Evolutionary conservation across 23 tunicate species (phyloP).

Genomic region (Styela plicata): DNA sequence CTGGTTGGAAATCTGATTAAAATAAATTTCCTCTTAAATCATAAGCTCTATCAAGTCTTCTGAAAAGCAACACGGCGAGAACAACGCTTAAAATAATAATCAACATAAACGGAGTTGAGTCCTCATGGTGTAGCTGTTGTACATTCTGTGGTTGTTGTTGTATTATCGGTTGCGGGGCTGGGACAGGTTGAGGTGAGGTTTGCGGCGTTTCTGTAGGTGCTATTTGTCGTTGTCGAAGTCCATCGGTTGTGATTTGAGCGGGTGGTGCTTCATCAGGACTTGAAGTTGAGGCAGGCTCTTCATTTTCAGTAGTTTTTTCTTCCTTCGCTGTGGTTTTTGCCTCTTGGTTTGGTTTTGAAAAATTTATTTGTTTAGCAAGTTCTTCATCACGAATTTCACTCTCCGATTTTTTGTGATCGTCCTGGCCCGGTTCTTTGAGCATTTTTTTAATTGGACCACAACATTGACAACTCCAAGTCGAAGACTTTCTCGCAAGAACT

Average conservation of each 20-base stretch:
- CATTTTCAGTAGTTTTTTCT: background rate
- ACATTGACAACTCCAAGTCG: slow-evolving; percentile 42
- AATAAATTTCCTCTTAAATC: slow-evolving; percentile 22
- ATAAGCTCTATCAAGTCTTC: slow-evolving; percentile 52
- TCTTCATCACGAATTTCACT: slow-evolving; percentile 57
- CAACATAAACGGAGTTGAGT: slow-evolving; percentile 58
- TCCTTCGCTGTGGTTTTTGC: background rate
- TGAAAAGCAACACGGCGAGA: slow-evolving; percentile 55
- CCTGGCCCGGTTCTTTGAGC: slow-evolving; percentile 30
- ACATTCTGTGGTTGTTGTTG: slow-evolving; percentile 1
- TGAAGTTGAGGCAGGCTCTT: background rate
- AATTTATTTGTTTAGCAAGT: slow-evolving; percentile 65
- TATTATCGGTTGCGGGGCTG: slow-evolving; percentile 17
- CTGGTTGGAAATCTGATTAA: background rate
- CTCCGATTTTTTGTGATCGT: slow-evolving; percentile 6
- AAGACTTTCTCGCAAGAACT: slow-evolving; percentile 66
- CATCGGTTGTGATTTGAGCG: slow-evolving; percentile 7
- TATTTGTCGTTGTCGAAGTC: slow-evolving; percentile 9
- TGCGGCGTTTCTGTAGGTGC: slow-evolving; percentile 9
- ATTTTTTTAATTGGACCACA: slow-evolving; percentile 63
- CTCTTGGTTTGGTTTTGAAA: slow-evolving; percentile 60
- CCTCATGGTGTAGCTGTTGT: slow-evolving; percentile 13
- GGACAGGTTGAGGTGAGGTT: background rate
- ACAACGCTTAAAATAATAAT: slow-evolving; percentile 60
- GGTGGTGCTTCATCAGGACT: too few species aligned